These are phyloP conservation scores for Mylabris sibirica DNA, from an alignment of 2,888 invertebrate genomes.

Conservation along the genomic window DNA sequence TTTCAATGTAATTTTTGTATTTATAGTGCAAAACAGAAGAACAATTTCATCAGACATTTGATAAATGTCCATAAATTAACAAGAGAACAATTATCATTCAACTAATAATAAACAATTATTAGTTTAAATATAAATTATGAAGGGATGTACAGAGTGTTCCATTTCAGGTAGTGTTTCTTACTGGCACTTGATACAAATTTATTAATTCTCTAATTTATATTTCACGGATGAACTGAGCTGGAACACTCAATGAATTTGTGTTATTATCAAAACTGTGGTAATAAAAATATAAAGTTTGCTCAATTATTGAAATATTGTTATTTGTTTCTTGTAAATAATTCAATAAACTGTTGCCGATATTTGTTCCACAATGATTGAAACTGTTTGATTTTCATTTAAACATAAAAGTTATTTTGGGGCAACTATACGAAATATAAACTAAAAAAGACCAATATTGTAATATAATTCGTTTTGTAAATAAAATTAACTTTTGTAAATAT, in stretches of 20 bases:
- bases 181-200: too few species aligned
- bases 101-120: neutral
- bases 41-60: slow-evolving; percentile 37
- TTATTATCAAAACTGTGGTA: neutral
- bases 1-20: slow-evolving; percentile 41
- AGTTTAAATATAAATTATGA: neutral
- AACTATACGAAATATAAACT: too few species aligned
- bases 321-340: slow-evolving; percentile 7
- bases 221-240: too few species aligned
- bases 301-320: neutral
- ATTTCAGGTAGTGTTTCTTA: too few species aligned
- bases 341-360: neutral
- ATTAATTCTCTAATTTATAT: too few species aligned
- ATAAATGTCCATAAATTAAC: slow-evolving; percentile 14
- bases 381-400: too few species aligned
- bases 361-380: neutral
- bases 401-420: slow-evolving; percentile 14
- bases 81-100: neutral
- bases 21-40: slow-evolving; percentile 42
- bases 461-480: slow-evolving; percentile 24
- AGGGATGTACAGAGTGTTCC: neutral
- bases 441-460: neutral
- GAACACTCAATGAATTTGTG: too few species aligned
- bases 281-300: neutral
- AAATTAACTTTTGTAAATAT: slow-evolving; percentile 31